A percentile compares a stretch with the other conserved stretches of the same genome.
These are phyloP conservation scores for Plagodis dolabraria DNA, from an alignment of 2,888 invertebrate genomes.

Conservation along the genomic window DNA sequence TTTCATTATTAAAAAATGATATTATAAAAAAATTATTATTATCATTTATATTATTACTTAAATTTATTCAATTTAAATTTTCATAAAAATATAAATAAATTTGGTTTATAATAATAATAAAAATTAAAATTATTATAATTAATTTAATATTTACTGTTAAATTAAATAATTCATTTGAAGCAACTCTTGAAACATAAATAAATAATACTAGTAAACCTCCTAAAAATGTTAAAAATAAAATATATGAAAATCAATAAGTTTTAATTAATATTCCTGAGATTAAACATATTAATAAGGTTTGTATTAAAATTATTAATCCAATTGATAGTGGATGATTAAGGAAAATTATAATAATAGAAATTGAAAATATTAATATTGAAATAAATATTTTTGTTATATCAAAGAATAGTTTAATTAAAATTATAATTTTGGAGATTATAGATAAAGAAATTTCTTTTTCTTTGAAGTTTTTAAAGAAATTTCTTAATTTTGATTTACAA, in stretches of 20 bases:
- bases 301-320: conserved; percentile 80
- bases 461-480: conserved; percentile 85
- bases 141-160: conserved; percentile 50
- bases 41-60: conserved; percentile 54
- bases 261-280: conserved; percentile 74
- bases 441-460: conserved; percentile 83
- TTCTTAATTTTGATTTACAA: conserved; percentile 88
- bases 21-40: conserved; percentile 46
- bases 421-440: conserved; percentile 89
- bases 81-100: conserved; percentile 10
- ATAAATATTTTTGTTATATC: conserved; percentile 69
- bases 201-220: conserved; percentile 87
- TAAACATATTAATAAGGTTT: conserved; percentile 79
- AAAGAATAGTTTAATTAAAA: conserved; percentile 87
- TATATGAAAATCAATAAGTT: conserved; percentile 86
- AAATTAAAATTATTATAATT: conserved; percentile 42
- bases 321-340: conserved; percentile 80
- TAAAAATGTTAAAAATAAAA: conserved; percentile 86
- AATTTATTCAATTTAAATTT: conserved; percentile 53
- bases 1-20: conserved; percentile 61
- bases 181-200: conserved; percentile 86
- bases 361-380: conserved; percentile 63
- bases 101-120: conserved; percentile 51
- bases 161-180: conserved; percentile 85
- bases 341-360: conserved; percentile 57